Evolutionary conservation across 2,797 vertebrate genomes (phyloP).

Genomic region (Epinephelus malabaricus): DNA sequence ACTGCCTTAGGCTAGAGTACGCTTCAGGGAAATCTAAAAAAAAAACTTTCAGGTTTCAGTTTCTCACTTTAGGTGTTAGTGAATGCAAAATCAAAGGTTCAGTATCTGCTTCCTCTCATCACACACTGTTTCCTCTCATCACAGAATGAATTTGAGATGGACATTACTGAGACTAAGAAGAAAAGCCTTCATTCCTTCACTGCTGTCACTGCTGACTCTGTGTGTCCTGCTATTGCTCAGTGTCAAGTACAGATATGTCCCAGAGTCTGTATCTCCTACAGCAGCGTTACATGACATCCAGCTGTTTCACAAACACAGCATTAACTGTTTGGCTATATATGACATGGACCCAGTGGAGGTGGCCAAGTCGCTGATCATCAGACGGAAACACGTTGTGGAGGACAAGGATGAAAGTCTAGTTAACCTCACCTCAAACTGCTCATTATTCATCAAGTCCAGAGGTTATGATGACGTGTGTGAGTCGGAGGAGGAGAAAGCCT

Average conservation of each 20-base stretch:
- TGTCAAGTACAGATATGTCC: slow-evolving; percentile 70
- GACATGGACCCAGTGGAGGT: slow-evolving; percentile 80
- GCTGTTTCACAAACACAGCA: slow-evolving; percentile 69
- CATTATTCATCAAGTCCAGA: slow-evolving; percentile 41
- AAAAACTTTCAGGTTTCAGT: too few relatives aligned
- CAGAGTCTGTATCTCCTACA: slow-evolving; percentile 73
- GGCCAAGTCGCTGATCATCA: slow-evolving; percentile 71
- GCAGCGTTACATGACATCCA: slow-evolving; percentile 69
- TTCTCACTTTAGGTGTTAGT: not conserved
- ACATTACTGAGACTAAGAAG: slow-evolving; percentile 56
- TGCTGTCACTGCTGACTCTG: slow-evolving; percentile 84
- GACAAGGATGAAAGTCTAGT: slow-evolving; percentile 58
- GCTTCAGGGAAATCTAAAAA: fast-evolving
- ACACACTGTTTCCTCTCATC: slow-evolving; percentile 7
- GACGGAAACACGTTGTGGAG: slow-evolving; percentile 18
- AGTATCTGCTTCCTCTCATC: not conserved
- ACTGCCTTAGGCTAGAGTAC: too few relatives aligned
- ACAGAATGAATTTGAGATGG: slow-evolving; percentile 89
- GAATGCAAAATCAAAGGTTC: not conserved
- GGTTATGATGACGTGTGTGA: slow-evolving; percentile 65
- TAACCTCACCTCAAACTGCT: slow-evolving; percentile 60
- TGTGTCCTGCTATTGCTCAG: slow-evolving; percentile 80
- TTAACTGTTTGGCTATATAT: slow-evolving; percentile 77
- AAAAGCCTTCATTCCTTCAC: slow-evolving; percentile 74
- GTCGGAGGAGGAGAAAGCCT: slow-evolving; percentile 84